These are phyloP conservation scores for Eretmochelys imbricata DNA, from an alignment of 2,113 vertebrate species.

Conservation along the genomic window DNA sequence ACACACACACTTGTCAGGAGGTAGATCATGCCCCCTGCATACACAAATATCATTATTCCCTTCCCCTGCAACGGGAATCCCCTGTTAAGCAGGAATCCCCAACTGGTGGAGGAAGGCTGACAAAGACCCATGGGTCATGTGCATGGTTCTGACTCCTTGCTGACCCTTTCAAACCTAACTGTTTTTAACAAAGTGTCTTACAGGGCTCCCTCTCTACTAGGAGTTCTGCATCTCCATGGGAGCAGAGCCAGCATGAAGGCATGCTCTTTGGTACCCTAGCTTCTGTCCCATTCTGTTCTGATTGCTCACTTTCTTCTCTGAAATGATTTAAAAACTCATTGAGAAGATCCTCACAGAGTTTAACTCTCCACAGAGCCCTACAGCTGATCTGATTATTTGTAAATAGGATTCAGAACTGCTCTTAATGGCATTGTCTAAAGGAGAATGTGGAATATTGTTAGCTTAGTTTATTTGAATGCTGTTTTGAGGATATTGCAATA, in stretches of 20 bases:
- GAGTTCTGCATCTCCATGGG: background rate
- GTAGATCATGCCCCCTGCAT: background rate
- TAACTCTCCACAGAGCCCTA: background rate
- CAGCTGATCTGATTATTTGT: background rate
- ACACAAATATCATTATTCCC: background rate
- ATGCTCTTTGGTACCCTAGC: background rate
- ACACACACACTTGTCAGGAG: background rate
- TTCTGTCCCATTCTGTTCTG: background rate
- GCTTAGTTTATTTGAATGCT: constrained; percentile 34
- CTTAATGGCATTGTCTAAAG: background rate
- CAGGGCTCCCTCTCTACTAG: background rate
- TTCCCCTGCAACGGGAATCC: background rate
- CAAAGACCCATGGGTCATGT: background rate
- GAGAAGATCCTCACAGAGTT: background rate
- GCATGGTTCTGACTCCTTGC: background rate
- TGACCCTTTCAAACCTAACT: background rate
- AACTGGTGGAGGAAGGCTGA: background rate
- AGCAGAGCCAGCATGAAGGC: background rate
- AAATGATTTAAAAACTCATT: background rate
- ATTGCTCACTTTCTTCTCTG: background rate
- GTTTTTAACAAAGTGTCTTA: background rate
- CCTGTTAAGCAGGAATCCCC: background rate
- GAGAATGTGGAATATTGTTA: constrained; percentile 15
- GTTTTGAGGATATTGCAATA: constrained; percentile 9
- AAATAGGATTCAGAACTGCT: background rate